These are phyloP conservation scores for Nomia melanderi DNA, from an alignment of 1,140 invertebrate species.

Conservation along the genomic window DNA sequence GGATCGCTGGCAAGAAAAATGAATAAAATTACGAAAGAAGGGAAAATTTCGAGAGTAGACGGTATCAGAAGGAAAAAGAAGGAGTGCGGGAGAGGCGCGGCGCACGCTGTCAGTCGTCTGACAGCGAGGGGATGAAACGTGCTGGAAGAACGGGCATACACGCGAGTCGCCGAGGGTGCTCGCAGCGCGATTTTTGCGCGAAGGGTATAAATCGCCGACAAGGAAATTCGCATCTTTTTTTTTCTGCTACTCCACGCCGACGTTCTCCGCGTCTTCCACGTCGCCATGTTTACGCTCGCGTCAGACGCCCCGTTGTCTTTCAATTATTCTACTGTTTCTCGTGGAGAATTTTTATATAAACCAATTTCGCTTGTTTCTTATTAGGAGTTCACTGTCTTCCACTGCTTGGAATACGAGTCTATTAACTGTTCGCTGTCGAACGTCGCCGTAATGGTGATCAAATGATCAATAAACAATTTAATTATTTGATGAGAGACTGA, in stretches of 20 bases:
- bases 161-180: slow-evolving; percentile 48
- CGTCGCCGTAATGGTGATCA: too few species aligned
- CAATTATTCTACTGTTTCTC: too few species aligned
- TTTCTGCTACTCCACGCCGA: not conserved
- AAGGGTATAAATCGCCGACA: slow-evolving; percentile 68
- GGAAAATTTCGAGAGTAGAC: slow-evolving; percentile 51
- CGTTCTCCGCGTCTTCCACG: not conserved
- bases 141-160: slow-evolving; percentile 68
- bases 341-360: too few species aligned
- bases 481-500: too few species aligned
- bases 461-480: too few species aligned
- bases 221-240: slow-evolving; percentile 42
- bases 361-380: too few species aligned
- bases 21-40: slow-evolving; percentile 79
- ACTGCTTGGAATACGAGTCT: too few species aligned
- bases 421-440: too few species aligned
- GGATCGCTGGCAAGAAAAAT: slow-evolving; percentile 79
- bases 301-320: not conserved
- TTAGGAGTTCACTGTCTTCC: too few species aligned
- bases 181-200: slow-evolving; percentile 65
- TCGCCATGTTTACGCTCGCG: too few species aligned
- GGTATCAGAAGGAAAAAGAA: slow-evolving; percentile 36
- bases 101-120: slow-evolving; percentile 69
- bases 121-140: slow-evolving; percentile 71
- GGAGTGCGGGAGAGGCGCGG: slow-evolving; percentile 33